Evolutionary conservation across 2,797 vertebrate genomes (phyloP).

Genomic region (Acanthurus leucopareius): DNA sequence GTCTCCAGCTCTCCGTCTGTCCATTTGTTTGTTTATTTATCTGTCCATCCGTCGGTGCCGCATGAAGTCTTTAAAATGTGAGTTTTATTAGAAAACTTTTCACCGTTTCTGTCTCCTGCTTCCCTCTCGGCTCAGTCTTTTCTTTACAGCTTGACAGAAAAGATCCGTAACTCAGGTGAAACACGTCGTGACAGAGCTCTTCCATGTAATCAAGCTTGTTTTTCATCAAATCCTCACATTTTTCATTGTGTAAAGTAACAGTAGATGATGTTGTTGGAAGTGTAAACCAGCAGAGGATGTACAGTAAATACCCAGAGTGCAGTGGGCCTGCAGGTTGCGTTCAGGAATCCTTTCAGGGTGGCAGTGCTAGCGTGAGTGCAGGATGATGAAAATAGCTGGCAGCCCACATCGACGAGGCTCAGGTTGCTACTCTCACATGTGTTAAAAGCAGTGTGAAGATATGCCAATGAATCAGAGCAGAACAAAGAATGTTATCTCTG

Average conservation of each 20-base stretch:
- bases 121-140: too few relatives aligned
- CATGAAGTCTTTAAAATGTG: not conserved
- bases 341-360: conserved; percentile 12
- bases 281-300: not conserved
- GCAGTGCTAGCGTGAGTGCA: conserved; percentile 42
- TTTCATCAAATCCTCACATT: too few relatives aligned
- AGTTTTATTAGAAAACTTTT: too few relatives aligned
- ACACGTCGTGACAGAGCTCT: too few relatives aligned
- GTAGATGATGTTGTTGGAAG: not conserved
- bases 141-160: too few relatives aligned
- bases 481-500: conserved; percentile 51
- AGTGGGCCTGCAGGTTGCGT: not conserved
- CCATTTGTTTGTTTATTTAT: not conserved
- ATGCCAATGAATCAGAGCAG: conserved; percentile 47
- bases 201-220: too few relatives aligned
- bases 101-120: too few relatives aligned
- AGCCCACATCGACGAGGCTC: conserved; percentile 32
- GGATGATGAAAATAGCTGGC: conserved; percentile 47
- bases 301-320: not conserved
- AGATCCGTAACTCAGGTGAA: too few relatives aligned
- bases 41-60: not conserved
- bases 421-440: conserved; percentile 37
- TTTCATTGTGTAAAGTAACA: too few relatives aligned
- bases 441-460: conserved; percentile 35
- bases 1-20: not conserved